Conservation (phyloP, 1,140 invertebrate species). For the Pachyrhynchus sulphureomaculatus region DNA sequence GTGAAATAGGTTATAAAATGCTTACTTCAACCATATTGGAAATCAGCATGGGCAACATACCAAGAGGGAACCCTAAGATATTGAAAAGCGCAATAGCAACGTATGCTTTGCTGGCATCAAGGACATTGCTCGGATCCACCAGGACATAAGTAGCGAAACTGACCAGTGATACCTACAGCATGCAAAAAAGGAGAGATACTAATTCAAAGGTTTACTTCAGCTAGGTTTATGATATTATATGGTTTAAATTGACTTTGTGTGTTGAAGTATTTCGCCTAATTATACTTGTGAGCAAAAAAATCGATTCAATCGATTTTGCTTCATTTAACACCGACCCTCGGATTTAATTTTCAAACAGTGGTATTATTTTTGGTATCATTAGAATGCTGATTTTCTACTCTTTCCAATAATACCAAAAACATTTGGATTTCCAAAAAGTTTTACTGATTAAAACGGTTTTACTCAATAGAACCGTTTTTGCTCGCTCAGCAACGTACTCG, state of each 20-base stretch:
- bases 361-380: too few relatives aligned
- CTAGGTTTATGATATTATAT: neutral
- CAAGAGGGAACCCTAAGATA: slow-evolving; percentile 91
- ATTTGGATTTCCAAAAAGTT: too few relatives aligned
- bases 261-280: neutral
- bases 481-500: too few relatives aligned
- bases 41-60: slow-evolving; percentile 87
- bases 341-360: too few relatives aligned
- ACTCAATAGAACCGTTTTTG: too few relatives aligned
- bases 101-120: slow-evolving; percentile 91
- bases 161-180: slow-evolving; percentile 78
- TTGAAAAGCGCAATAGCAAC: slow-evolving; percentile 97
- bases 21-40: slow-evolving; percentile 86
- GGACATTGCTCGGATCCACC: slow-evolving; percentile 75
- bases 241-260: neutral
- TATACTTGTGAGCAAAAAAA: too few relatives aligned
- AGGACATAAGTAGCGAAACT: slow-evolving; percentile 91
- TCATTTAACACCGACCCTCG: too few relatives aligned
- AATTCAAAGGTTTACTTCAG: neutral
- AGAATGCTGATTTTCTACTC: too few relatives aligned
- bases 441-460: too few relatives aligned
- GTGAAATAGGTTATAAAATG: too few relatives aligned
- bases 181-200: slow-evolving; percentile 35
- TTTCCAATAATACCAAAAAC: too few relatives aligned
- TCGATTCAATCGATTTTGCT: too few relatives aligned